Evolutionary conservation across 92 coral and sea anemone species (phyloP).

Genomic region (Meandrina meandrites): DNA sequence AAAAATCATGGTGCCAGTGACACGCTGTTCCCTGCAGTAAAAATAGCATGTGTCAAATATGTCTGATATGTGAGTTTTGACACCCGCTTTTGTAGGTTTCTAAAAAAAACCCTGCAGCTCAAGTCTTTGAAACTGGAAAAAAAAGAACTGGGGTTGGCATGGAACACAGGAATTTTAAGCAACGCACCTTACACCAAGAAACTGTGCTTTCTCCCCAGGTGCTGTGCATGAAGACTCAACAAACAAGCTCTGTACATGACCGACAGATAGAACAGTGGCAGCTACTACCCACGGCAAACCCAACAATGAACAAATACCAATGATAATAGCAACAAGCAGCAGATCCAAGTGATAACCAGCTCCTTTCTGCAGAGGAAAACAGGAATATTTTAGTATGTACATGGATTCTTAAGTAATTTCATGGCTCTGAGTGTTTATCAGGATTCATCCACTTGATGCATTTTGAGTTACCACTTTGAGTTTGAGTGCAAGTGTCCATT

Average conservation of each 20-base stretch:
- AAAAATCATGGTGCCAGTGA: constrained; percentile 88
- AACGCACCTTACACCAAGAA: constrained; percentile 91
- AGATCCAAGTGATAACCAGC: constrained; percentile 98
- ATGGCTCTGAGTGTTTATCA: not conserved
- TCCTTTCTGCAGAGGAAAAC: constrained; percentile 78
- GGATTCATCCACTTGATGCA: too few species aligned
- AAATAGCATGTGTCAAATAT: too few species aligned
- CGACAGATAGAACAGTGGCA: constrained; percentile 92
- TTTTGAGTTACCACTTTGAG: too few species aligned
- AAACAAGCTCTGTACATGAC: constrained; percentile 97
- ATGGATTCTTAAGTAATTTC: too few species aligned
- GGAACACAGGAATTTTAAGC: not conserved
- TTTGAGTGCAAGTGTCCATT: too few species aligned
- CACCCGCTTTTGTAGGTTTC: too few species aligned
- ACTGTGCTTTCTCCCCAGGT: constrained; percentile 93
- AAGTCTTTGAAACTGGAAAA: too few species aligned
- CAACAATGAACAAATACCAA: constrained; percentile 88
- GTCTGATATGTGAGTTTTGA: too few species aligned
- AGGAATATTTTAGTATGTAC: not conserved
- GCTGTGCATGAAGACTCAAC: constrained; percentile 92
- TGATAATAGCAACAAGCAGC: constrained; percentile 79
- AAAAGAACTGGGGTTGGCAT: too few species aligned
- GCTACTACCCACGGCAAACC: constrained; percentile 99
- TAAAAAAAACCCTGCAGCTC: not conserved
- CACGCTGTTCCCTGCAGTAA: constrained; percentile 83